Evolutionary conservation across 2,888 invertebrate species (phyloP), one percentile per base, ranked within the genome.

Genomic region (Lochmaea capreae): DNA sequence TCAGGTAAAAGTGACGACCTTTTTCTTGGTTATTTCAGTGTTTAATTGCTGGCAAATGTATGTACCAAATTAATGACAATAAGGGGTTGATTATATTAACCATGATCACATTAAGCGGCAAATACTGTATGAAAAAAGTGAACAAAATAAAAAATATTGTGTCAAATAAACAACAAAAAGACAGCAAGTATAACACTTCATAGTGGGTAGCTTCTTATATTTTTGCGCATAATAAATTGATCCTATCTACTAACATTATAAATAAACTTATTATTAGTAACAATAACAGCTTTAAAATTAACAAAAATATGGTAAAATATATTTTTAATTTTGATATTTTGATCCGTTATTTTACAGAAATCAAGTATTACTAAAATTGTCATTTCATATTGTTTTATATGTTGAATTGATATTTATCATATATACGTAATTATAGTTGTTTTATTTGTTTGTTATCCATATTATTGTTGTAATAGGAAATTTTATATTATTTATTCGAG

Each of bases 391-490:
- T 33, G 46, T 52, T 16, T 18, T 54, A 9, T 18, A 18, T 54
- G 16, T 54, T 54, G 52, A 52, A 52, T 16, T 52, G n/a, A 52
- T 54, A 54, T 54, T n/a, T 54, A n/a, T 16, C 18, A 8, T 6
- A 6, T 54, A 54, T 54, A 16, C 16, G 9, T 54, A 49, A 43
- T 57, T 18, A 22, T 57, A 59, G 26, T 59, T 12, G 33, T 61
- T 61, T 33, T 61, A n/a, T 33, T 33, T 61, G n/a, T 61, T 61
- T 33, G 26, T 61, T 61, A 16, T 61, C 14, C 22, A 33, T n/a
- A 61, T 61, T 33, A 61, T 39, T 39, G 61, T 61, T 61, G 59
- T 39, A 61, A 33, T n/a, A 39, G 16, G 9, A 61, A 61, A 16
- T 18, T 16, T 54, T 39, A 39, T 61, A 61, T 61, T 33, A 61